Conservation (phyloP, 2,888 invertebrate genomes). For the Nomada lathburiana region DNA sequence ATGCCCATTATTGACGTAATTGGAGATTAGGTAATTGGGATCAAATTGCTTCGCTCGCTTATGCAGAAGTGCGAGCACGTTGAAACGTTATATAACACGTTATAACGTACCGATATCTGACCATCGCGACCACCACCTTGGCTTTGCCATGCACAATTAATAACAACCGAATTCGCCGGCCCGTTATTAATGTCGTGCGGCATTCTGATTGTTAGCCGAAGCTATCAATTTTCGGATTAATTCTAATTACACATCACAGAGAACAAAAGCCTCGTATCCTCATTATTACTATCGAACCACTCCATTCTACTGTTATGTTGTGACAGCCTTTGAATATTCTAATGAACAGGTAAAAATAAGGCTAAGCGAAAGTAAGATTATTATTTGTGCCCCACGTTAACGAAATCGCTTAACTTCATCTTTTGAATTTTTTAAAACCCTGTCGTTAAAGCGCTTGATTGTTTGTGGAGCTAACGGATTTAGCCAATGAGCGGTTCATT, state of each 20-base stretch:
- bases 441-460: too few species aligned
- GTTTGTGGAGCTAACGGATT: too few species aligned
- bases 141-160: conserved; percentile 66
- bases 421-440: too few species aligned
- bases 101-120: conserved; percentile 52
- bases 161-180: conserved; percentile 57
- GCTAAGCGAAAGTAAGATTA: neutral
- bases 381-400: neutral
- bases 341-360: neutral
- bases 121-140: conserved; percentile 62
- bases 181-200: conserved; percentile 64
- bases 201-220: conserved; percentile 62
- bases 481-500: too few species aligned
- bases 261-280: conserved; percentile 44
- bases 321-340: neutral
- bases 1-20: conserved; percentile 49
- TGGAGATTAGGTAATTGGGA: conserved; percentile 57
- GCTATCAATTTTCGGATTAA: conserved; percentile 65
- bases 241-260: conserved; percentile 57
- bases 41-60: conserved; percentile 47
- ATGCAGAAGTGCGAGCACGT: conserved; percentile 42
- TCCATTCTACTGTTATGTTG: too few species aligned
- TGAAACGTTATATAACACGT: conserved; percentile 38
- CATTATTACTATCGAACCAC: too few species aligned
- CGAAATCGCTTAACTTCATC: too few species aligned